Evolutionary conservation across 2,113 vertebrate genomes (phyloP).

Genomic region (Aegotheles bennettii): DNA sequence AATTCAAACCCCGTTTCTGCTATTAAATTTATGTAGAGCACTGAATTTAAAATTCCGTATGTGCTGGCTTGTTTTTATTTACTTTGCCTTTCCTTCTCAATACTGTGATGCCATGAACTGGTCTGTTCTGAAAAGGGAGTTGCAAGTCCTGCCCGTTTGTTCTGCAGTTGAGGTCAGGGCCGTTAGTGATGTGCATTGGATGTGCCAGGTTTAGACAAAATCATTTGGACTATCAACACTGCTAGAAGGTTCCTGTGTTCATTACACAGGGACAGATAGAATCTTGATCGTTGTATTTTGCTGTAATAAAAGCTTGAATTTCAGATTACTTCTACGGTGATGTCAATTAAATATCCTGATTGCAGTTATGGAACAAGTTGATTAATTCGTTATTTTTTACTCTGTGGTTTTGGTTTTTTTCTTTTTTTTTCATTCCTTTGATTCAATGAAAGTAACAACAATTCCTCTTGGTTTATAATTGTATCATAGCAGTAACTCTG

Average conservation of each 20-base stretch:
- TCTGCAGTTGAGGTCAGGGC: fast-evolving
- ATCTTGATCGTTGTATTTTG: background rate
- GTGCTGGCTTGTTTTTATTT: background rate
- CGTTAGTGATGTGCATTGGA: background rate
- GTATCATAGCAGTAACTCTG: background rate
- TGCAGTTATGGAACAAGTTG: background rate
- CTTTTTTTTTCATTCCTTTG: background rate
- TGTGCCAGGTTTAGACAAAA: background rate
- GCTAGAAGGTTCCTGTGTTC: background rate
- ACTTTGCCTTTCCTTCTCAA: background rate
- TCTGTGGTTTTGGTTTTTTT: too few relatives aligned
- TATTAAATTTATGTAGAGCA: background rate
- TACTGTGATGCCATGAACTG: background rate
- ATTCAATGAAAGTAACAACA: background rate
- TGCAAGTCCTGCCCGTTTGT: background rate
- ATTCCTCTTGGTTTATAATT: background rate
- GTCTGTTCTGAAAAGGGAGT: background rate
- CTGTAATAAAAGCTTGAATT: background rate
- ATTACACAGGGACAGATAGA: background rate
- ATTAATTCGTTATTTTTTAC: background rate
- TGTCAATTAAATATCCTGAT: background rate
- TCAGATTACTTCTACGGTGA: background rate
- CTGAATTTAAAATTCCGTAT: background rate
- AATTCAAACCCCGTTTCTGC: background rate
- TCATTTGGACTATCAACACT: background rate